Evolutionary conservation across 2,797 vertebrate genomes (phyloP).

Genomic region (Triplophysa yarkandensis): DNA sequence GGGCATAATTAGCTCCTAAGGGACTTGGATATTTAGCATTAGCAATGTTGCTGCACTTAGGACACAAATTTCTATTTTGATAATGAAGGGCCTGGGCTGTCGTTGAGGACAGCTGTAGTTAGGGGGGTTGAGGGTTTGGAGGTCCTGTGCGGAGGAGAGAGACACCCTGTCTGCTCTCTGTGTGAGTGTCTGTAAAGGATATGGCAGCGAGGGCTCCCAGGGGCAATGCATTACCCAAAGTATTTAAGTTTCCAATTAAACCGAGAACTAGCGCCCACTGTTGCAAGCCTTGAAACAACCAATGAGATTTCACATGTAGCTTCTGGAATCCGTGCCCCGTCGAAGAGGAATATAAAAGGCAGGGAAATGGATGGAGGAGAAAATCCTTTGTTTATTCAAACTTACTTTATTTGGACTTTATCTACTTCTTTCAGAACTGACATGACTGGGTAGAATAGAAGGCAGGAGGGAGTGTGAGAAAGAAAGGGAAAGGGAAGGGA

Average conservation of each 20-base stretch:
- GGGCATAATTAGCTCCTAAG: constrained; percentile 98
- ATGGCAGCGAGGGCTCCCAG: constrained; percentile 90
- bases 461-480: constrained; percentile 62
- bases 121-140: constrained; percentile 77
- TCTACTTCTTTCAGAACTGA: neutral
- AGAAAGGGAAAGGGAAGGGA: constrained; percentile 58
- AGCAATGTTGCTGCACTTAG: constrained; percentile 98
- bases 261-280: constrained; percentile 77
- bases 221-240: constrained; percentile 88
- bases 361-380: constrained; percentile 38
- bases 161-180: constrained; percentile 68
- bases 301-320: constrained; percentile 14
- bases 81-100: constrained; percentile 92
- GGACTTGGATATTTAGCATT: constrained; percentile 99
- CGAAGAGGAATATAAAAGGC: constrained; percentile 5
- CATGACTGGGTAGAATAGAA: constrained; percentile 5
- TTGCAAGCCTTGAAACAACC: constrained; percentile 65
- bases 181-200: constrained; percentile 92
- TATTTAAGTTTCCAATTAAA: constrained; percentile 99
- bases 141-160: constrained; percentile 51
- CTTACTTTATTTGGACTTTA: constrained; percentile 78
- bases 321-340: constrained; percentile 61
- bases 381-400: constrained; percentile 88
- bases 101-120: constrained; percentile 95
- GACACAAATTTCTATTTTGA: constrained; percentile 99